Base-by-base conservation (phyloP, 2,888 invertebrate species). In the Boloria selene region DNA sequence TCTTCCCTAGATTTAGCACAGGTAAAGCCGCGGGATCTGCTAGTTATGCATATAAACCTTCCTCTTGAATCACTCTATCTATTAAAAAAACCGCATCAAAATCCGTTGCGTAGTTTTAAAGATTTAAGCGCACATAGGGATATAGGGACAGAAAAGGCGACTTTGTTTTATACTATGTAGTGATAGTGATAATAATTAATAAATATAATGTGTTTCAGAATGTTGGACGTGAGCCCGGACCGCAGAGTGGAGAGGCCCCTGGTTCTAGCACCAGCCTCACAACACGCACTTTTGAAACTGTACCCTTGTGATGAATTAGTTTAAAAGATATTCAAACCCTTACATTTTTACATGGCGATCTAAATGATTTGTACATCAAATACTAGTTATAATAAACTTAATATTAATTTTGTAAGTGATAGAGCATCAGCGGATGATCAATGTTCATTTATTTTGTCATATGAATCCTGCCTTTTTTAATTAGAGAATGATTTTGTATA, bases 221-320 rank as follows among this genome's bases (percentile, higher is more conserved):
- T 83, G 79, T 86, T 65, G 90, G 90, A 13, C 89, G 93, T 55
- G 94, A 93, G 77, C 89, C 93, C 67, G 93, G 93, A 13, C 93
- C 93, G 50, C 94, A 94, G 73, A 89, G 94, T 67, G 94, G 94
- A 52, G 94, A 94, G 77, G 93, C 94, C n/a, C 93, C 94, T 0
- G 94, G 94, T 53, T 94, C 94, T 68, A 93, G 92, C 79, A 92
- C 92, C 69, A 91, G 88, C 77, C 82, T 91, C 69, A 82, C 88
- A 67, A 80, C 84, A 6, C 87, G 90, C 74, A 84, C 87, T 71
- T 89, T 87, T 70, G 90, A 88, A 69, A 81, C 86, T 54, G 89
- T 90, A 75, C 88, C 89, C 77, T 87, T 91, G 91, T 91, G 90
- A 90, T 90, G 82, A 87, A 81, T 75, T 81, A 79, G 82, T 77